Evolutionary conservation across 2,888 invertebrate species (phyloP), one percentile per base, ranked within the genome.

Genomic region (Metopia argyrocephala): DNA sequence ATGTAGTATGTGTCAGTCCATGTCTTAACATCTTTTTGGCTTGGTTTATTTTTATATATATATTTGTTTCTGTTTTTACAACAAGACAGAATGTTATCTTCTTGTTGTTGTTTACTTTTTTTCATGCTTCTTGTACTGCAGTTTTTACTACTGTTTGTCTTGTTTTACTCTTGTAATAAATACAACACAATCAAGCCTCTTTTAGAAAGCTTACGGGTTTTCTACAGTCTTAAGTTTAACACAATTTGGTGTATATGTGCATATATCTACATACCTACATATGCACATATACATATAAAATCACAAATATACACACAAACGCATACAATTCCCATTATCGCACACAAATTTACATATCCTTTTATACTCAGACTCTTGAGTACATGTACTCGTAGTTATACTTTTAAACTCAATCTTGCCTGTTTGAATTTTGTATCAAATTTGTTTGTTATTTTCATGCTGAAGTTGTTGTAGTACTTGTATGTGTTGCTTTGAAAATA

Each of bases 161-260:
- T n/a, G n/a, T n/a, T n/a, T n/a, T n/a, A n/a, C n/a, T n/a, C n/a
- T n/a, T n/a, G n/a, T 31, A 31, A 5, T 5, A 31, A 48, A 20
- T 6, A 21, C 6, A 59, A 59, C 21, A 15, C 23, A 45, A 21
- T 31, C 9, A 57, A 20, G 18, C 56, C 25, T 5, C 12, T 38
- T 59, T 38, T 18, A 59, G n/a, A 38, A 59, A 56, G 6, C 25
- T 56, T 28, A 56, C 18, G 15, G 56, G 56, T 28, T 56, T 56
- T 23, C 18, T 18, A 18, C n/a, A 57, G 28, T 57, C 28, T 57
- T 28, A 57, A 57, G 28, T 57, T 57, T 57, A 57, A 31, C 57
- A 28, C 7, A 20, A 9, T 20, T 28, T 57, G 57, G 18, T 28
- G 28, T 57, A 25, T 28, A 28, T 56, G 23, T 23, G 15, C 52